phyloP scores from a whole-genome alignment of 2,113 vertebrate species.

The Mionectes macconnelli region DNA sequence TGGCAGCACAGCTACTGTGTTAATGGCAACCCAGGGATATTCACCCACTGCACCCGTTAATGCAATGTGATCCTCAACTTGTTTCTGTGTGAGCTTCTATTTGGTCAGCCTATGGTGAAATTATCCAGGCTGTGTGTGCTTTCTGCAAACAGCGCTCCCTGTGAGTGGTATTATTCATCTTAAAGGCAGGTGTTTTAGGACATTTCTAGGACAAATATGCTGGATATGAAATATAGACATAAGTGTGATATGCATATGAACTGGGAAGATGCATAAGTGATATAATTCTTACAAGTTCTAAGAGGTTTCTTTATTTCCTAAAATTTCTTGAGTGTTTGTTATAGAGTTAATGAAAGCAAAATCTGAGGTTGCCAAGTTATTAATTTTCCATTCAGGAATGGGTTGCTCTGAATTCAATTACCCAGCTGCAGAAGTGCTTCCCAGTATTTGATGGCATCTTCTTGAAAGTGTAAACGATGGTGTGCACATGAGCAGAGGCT shows the following conservation, averaged over 20 bases:
- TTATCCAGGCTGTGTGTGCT: not conserved
- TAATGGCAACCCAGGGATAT: not conserved
- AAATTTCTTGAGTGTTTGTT: not conserved
- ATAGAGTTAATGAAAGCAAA: not conserved
- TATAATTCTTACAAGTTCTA: not conserved
- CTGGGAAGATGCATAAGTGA: not conserved
- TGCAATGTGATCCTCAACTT: fast-evolving
- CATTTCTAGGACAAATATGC: not conserved
- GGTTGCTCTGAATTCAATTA: constrained; percentile 28
- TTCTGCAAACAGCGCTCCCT: not conserved
- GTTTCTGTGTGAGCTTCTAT: not conserved
- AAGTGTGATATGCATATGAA: not conserved
- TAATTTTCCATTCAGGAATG: constrained; percentile 13
- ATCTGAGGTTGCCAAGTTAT: not conserved
- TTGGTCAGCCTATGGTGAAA: not conserved
- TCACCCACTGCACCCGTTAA: not conserved
- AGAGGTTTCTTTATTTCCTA: not conserved
- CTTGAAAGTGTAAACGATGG: not conserved
- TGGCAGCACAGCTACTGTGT: not conserved
- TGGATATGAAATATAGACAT: not conserved
- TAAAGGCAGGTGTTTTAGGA: not conserved
- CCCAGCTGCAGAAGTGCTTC: not conserved
- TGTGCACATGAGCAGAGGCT: not conserved
- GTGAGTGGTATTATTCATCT: not conserved
- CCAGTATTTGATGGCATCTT: not conserved